These are phyloP conservation scores for Allolobophora icterica DNA, from an alignment of 2,888 invertebrate species.

Conservation along the genomic window DNA sequence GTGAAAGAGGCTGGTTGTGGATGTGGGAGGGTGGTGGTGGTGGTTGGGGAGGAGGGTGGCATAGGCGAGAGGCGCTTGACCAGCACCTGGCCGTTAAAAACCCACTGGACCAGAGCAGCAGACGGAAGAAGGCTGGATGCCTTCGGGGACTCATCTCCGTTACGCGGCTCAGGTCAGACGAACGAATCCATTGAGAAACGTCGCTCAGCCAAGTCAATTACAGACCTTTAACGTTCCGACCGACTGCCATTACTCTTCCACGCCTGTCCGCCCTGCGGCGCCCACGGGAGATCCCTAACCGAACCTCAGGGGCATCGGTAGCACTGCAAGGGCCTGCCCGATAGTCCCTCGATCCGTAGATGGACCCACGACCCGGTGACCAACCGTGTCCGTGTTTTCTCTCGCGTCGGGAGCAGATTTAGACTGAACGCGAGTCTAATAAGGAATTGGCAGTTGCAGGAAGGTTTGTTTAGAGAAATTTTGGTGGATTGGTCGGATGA, in stretches of 20 bases:
- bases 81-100: not conserved
- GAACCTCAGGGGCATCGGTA: not conserved
- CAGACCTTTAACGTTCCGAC: slow-evolving; percentile 6
- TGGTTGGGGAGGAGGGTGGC: not conserved
- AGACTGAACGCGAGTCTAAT: not conserved
- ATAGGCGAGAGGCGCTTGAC: not conserved
- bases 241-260: not conserved
- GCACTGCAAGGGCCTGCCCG: not conserved
- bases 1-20: too few species aligned
- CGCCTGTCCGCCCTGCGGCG: slow-evolving; percentile 12
- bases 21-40: too few species aligned
- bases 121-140: not conserved
- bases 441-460: not conserved
- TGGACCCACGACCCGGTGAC: not conserved
- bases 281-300: not conserved
- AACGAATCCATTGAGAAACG: not conserved
- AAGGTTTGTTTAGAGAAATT: not conserved
- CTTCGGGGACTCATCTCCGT: slow-evolving; percentile 14
- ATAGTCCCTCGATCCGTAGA: not conserved
- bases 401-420: not conserved
- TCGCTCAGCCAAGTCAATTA: not conserved
- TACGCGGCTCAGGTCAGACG: slow-evolving; percentile 17
- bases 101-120: slow-evolving; percentile 2
- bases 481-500: not conserved
- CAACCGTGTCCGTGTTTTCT: slow-evolving; percentile 5